phyloP scores from a whole-genome alignment of 1,140 invertebrate species.

The Drosophila dunni region DNA sequence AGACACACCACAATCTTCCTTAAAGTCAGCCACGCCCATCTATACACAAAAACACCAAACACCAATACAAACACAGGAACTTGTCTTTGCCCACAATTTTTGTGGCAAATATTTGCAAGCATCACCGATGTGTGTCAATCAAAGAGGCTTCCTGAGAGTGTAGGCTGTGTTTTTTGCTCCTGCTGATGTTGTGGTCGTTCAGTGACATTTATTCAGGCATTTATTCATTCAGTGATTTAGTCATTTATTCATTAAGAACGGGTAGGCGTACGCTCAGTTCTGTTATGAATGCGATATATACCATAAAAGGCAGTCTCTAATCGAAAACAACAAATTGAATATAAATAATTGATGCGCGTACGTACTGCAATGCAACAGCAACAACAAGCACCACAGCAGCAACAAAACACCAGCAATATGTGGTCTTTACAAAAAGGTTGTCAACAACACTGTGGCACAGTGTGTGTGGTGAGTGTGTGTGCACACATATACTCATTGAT shows the following conservation, averaged over 20 bases:
- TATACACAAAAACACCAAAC: slow-evolving; percentile 38
- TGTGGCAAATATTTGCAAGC: slow-evolving; percentile 39
- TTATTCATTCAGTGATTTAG: slow-evolving; percentile 6
- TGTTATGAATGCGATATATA: slow-evolving; percentile 54
- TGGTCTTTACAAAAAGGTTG: slow-evolving; percentile 38
- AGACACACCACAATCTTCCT: slow-evolving; percentile 1
- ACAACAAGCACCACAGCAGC: neutral
- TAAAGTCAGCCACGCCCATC: slow-evolving; percentile 25
- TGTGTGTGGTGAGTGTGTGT: slow-evolving; percentile 36
- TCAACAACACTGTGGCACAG: slow-evolving; percentile 50
- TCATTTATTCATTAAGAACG: slow-evolving; percentile 13
- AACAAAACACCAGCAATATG: slow-evolving; percentile 32
- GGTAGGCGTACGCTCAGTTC: slow-evolving; percentile 1
- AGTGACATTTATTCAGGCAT: slow-evolving; percentile 23
- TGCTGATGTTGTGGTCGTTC: slow-evolving; percentile 10
- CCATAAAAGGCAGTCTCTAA: slow-evolving; percentile 55
- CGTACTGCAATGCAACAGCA: slow-evolving; percentile 29
- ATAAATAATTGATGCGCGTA: slow-evolving; percentile 75
- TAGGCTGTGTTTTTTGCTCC: neutral
- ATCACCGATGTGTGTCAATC: slow-evolving; percentile 32
- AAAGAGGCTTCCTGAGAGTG: neutral
- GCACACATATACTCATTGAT: slow-evolving; percentile 48
- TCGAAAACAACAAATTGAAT: slow-evolving; percentile 77
- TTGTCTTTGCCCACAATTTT: slow-evolving; percentile 32
- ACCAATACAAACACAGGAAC: slow-evolving; percentile 43